Evolutionary conservation across 1,140 invertebrate species (phyloP).

Genomic region (Rhopalosiphum maidis): DNA sequence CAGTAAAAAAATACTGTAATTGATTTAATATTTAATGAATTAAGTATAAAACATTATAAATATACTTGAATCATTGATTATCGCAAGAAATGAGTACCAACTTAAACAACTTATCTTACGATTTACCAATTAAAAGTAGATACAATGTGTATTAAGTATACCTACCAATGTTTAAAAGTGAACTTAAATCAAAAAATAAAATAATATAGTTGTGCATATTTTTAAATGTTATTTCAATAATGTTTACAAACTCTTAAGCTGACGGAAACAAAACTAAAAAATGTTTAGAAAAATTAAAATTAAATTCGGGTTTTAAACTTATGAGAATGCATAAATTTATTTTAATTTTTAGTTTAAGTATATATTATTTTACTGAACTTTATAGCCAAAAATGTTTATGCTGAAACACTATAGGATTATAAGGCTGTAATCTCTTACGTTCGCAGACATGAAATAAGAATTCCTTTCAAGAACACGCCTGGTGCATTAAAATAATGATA

Average conservation of each 20-base stretch:
- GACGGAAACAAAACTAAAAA: not conserved
- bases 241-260: not conserved
- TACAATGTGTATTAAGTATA: not conserved
- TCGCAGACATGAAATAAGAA: constrained; percentile 45
- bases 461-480: constrained; percentile 42
- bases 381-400: constrained; percentile 17
- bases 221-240: not conserved
- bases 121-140: not conserved
- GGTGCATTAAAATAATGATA: constrained; percentile 45
- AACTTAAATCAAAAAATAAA: not conserved
- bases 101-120: not conserved
- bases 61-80: not conserved
- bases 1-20: not conserved
- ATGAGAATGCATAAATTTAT: not conserved
- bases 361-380: not conserved
- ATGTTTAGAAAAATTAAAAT: not conserved
- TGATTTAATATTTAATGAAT: not conserved
- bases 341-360: not conserved
- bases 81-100: not conserved
- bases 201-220: not conserved
- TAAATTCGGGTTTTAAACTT: not conserved
- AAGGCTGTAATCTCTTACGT: constrained; percentile 29
- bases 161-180: not conserved
- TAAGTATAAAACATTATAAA: too few relatives aligned
- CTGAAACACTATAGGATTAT: not conserved